These are phyloP conservation scores for Falco rusticolus DNA, from an alignment of 2,797 vertebrate genomes.

Conservation along the genomic window DNA sequence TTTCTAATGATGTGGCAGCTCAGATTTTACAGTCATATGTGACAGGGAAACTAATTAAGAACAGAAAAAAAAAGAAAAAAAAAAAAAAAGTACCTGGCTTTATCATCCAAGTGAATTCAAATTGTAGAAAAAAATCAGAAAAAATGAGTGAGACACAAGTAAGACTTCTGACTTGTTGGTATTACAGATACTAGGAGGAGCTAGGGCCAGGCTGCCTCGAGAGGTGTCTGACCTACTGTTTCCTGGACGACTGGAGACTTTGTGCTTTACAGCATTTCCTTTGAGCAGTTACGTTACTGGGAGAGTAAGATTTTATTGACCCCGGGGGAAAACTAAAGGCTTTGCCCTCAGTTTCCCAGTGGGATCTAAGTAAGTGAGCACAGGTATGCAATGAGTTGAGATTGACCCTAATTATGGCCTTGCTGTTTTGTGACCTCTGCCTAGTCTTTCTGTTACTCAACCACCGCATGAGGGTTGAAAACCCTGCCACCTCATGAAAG, in stretches of 20 bases:
- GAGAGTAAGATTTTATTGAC: background rate
- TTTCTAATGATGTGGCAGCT: background rate
- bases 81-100: background rate
- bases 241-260: background rate
- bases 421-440: background rate
- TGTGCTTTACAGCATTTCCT: background rate
- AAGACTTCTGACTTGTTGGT: background rate
- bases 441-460: background rate
- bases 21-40: background rate
- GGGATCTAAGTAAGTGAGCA: background rate
- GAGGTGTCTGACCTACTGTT: background rate
- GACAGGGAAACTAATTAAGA: background rate
- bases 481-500: background rate
- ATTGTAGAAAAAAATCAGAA: background rate
- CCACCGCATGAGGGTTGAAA: background rate
- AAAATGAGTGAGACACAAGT: background rate
- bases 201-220: background rate
- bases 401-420: background rate
- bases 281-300: background rate
- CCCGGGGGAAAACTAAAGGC: background rate
- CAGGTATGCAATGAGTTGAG: background rate
- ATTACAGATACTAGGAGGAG: background rate
- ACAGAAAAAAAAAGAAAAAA: too few relatives aligned
- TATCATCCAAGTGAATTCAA: accelerated
- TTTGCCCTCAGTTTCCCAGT: background rate